These are phyloP conservation scores for Orbicella faveolata DNA, from an alignment of 64 coral and sea anemone genomes.

Conservation along the genomic window DNA sequence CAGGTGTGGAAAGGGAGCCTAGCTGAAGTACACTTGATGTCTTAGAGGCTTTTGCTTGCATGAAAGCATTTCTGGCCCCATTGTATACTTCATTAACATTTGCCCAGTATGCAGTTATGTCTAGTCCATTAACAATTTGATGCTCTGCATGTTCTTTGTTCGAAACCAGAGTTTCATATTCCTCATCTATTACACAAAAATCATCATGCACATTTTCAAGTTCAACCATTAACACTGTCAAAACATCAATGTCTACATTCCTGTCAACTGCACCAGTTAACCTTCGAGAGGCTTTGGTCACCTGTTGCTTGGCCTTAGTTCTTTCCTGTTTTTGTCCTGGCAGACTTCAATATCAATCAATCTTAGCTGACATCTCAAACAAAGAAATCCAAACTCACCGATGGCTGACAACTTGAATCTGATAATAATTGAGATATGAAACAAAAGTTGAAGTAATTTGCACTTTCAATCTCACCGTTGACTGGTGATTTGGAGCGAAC, in stretches of 20 bases:
- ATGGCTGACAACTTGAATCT: neutral
- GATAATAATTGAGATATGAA: neutral
- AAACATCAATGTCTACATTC: conserved; percentile 44
- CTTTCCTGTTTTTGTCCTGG: conserved; percentile 20
- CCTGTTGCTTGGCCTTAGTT: conserved; percentile 45
- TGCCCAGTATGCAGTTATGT: conserved; percentile 44
- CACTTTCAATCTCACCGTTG: neutral
- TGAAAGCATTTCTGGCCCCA: conserved; percentile 49
- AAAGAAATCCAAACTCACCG: conserved; percentile 23
- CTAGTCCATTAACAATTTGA: conserved; percentile 56
- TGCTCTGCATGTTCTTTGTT: conserved; percentile 54
- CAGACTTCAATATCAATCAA: conserved; percentile 12
- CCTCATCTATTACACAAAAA: conserved; percentile 66
- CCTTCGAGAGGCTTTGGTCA: conserved; percentile 41
- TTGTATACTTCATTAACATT: conserved; percentile 62
- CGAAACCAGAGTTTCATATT: conserved; percentile 46
- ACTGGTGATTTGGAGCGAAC: neutral
- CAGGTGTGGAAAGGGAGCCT: no score
- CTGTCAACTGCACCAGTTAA: conserved; percentile 8
- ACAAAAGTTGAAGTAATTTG: neutral
- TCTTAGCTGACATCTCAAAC: conserved; percentile 16
- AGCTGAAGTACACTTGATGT: neutral
- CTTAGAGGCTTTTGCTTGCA: conserved; percentile 17
- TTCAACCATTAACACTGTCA: conserved; percentile 64
- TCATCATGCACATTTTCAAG: conserved; percentile 56